Evolutionary conservation across 2,113 vertebrate genomes (phyloP).

Genomic region (Rhea pennata): DNA sequence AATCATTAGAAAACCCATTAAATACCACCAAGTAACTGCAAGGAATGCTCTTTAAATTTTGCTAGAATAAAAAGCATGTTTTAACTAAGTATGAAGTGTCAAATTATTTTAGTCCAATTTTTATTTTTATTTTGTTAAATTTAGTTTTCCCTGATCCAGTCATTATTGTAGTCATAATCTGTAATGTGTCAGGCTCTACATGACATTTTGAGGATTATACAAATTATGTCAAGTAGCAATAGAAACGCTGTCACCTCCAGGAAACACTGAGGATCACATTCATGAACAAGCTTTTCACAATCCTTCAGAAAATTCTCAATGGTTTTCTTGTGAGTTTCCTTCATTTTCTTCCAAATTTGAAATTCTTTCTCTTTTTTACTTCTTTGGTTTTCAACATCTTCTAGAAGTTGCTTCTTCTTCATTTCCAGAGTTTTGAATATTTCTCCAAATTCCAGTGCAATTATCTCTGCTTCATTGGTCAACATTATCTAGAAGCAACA

Average conservation of each 20-base stretch:
- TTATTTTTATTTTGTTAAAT: background rate
- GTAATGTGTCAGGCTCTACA: background rate
- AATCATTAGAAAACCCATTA: background rate
- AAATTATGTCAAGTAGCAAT: background rate
- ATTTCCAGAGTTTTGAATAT: slow-evolving; percentile 62
- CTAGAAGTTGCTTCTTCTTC: slow-evolving; percentile 64
- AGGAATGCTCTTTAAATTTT: background rate
- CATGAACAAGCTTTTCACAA: slow-evolving; percentile 73
- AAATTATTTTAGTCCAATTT: background rate
- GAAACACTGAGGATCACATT: slow-evolving; percentile 72
- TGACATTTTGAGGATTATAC: background rate
- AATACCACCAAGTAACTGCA: background rate
- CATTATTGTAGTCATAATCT: background rate
- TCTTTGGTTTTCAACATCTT: slow-evolving; percentile 64
- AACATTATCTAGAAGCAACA: background rate
- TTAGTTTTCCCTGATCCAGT: background rate
- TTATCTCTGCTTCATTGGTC: slow-evolving; percentile 51
- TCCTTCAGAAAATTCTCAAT: slow-evolving; percentile 70
- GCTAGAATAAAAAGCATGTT: background rate
- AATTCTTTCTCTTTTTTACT: slow-evolving; percentile 53
- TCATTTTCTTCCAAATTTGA: slow-evolving; percentile 71
- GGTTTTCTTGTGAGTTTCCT: slow-evolving; percentile 65
- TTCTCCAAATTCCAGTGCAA: slow-evolving; percentile 61
- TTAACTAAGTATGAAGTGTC: background rate
- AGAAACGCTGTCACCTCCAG: slow-evolving; percentile 67